These are phyloP conservation scores for Sarotherodon lohbergeri DNA, from an alignment of 2,113 vertebrate genomes.

Conservation along the genomic window DNA sequence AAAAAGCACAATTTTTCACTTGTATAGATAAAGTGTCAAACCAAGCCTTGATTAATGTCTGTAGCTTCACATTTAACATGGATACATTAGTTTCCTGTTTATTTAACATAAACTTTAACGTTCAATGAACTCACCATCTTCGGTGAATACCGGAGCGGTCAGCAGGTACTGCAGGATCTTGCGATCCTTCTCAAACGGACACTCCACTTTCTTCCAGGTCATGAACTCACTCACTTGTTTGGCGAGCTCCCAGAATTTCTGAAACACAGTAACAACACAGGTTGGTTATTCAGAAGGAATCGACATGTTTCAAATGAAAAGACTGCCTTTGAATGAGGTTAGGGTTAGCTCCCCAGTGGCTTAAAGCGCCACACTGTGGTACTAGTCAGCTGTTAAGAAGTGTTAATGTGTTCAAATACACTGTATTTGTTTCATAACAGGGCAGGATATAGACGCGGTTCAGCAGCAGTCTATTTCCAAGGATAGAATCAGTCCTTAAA, in stretches of 20 bases:
- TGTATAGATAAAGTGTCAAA: rapidly evolving
- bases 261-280: background rate
- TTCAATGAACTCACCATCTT: conserved; percentile 79
- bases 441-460: background rate
- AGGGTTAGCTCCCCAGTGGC: background rate
- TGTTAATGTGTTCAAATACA: background rate
- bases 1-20: background rate
- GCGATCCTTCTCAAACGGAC: conserved; percentile 90
- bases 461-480: background rate
- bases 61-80: background rate
- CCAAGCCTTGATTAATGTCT: background rate
- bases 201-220: conserved; percentile 92
- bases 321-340: background rate
- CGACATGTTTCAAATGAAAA: background rate
- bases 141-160: conserved; percentile 84
- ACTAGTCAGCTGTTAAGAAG: background rate
- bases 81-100: rapidly evolving
- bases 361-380: background rate
- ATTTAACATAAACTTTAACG: rapidly evolving
- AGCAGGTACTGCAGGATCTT: conserved; percentile 89
- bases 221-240: conserved; percentile 94
- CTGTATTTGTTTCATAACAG: background rate
- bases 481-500: background rate
- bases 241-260: conserved; percentile 97
- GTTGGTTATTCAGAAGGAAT: background rate